Evolutionary conservation across 1,140 invertebrate species (phyloP).

Genomic region (Artemia franciscana): DNA sequence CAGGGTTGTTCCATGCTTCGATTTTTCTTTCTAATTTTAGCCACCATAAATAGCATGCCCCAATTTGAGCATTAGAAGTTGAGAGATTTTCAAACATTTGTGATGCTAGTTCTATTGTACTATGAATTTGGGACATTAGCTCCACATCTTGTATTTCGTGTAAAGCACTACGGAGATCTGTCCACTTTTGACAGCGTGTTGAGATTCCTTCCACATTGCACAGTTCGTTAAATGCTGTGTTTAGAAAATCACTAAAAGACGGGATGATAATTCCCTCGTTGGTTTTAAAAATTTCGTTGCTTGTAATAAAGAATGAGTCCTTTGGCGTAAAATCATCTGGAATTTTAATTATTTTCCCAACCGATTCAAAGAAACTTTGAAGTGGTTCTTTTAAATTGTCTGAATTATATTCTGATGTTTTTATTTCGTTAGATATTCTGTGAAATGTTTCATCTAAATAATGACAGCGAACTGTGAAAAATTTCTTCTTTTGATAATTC

Average conservation of each 20-base stretch:
- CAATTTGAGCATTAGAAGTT: not conserved
- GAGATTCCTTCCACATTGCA: not conserved
- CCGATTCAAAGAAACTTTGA: not conserved
- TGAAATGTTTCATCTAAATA: not conserved
- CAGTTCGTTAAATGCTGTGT: not conserved
- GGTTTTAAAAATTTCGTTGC: not conserved
- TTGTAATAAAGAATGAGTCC: not conserved
- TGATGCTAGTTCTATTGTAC: not conserved
- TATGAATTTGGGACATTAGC: not conserved
- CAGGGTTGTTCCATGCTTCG: not conserved
- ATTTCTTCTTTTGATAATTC: not conserved
- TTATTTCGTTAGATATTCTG: not conserved
- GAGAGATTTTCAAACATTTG: not conserved
- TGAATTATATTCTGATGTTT: not conserved
- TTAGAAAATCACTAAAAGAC: not conserved
- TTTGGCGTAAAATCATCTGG: not conserved
- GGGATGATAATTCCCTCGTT: not conserved
- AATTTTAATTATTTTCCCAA: not conserved
- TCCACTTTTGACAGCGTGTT: not conserved
- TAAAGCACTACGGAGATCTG: not conserved
- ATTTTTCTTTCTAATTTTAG: not conserved
- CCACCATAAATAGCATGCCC: not conserved
- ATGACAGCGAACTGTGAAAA: not conserved
- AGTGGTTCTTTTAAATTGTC: not conserved
- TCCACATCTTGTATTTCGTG: not conserved